Conservation (phyloP, 2,888 invertebrate species). For the Aleiodes testaceus region DNA sequence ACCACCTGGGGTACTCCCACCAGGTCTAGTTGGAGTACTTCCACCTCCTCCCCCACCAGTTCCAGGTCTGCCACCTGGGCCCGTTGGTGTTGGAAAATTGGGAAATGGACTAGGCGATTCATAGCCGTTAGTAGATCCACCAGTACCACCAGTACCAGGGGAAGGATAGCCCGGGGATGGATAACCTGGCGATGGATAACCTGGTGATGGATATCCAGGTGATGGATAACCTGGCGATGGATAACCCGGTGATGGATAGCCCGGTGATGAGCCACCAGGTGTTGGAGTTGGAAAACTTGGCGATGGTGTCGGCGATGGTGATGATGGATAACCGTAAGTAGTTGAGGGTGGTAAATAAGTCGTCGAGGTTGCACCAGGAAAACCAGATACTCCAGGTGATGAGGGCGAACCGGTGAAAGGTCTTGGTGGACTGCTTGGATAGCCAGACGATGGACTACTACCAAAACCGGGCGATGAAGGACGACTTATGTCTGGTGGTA, state of each 20-base stretch:
- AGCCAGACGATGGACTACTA: slow-evolving; percentile 53
- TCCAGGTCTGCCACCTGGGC: slow-evolving; percentile 25
- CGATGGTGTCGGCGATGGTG: slow-evolving; percentile 33
- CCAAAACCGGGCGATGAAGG: slow-evolving; percentile 49
- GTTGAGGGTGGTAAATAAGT: slow-evolving; percentile 52
- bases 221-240: slow-evolving; percentile 49
- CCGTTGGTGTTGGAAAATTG: slow-evolving; percentile 49
- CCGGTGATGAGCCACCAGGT: slow-evolving; percentile 46
- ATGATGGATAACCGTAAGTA: slow-evolving; percentile 43
- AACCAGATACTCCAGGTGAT: slow-evolving; percentile 46
- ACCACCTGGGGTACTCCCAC: slow-evolving; percentile 29
- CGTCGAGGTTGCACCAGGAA: slow-evolving; percentile 53
- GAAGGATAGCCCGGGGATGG: slow-evolving; percentile 59
- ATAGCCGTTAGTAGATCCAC: slow-evolving; percentile 61
- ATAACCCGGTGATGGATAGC: slow-evolving; percentile 43
- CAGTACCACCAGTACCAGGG: slow-evolving; percentile 62
- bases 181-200: slow-evolving; percentile 67
- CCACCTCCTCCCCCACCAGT: slow-evolving; percentile 23
- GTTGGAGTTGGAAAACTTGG: slow-evolving; percentile 47
- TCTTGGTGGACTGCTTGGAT: slow-evolving; percentile 53
- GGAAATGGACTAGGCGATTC: slow-evolving; percentile 54
- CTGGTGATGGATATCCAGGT: slow-evolving; percentile 50
- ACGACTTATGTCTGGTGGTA: slow-evolving; percentile 55
- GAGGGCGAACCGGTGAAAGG: slow-evolving; percentile 62
- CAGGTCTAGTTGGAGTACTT: slow-evolving; percentile 30